phyloP scores from a whole-genome alignment of 2,888 invertebrate genomes.

The Byasa hedistus region DNA sequence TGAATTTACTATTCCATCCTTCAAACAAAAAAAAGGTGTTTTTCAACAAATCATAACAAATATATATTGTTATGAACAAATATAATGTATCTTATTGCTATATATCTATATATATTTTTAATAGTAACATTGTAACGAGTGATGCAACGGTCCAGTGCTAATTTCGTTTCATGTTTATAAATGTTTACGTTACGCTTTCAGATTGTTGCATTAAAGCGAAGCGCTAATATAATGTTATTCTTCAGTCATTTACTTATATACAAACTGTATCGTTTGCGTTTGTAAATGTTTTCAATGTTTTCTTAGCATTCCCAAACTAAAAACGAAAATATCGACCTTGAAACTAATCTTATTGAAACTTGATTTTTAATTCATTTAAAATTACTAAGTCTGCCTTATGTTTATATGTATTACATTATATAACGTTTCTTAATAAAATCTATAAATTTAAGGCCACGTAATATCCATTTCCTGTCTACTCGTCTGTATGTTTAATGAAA shows the following conservation, averaged over 20 bases:
- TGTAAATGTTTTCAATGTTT: slow-evolving; percentile 19
- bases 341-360: neutral
- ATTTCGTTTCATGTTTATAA: slow-evolving; percentile 23
- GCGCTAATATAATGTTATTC: slow-evolving; percentile 29
- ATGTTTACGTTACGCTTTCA: slow-evolving; percentile 26
- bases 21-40: no score
- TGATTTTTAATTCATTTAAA: neutral
- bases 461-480: neutral
- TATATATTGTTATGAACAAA: no score
- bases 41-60: no score
- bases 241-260: slow-evolving; percentile 20
- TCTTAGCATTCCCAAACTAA: neutral
- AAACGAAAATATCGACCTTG: neutral
- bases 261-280: slow-evolving; percentile 23
- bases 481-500: slow-evolving; percentile 13
- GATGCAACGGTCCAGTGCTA: slow-evolving; percentile 18
- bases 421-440: neutral
- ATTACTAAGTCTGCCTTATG: no score
- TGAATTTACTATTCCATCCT: no score
- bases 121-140: slow-evolving; percentile 6
- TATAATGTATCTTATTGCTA: no score
- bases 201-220: slow-evolving; percentile 24
- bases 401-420: neutral
- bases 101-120: neutral
- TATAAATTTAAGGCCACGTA: neutral